phyloP scores from a whole-genome alignment of 2,113 vertebrate species.

The Dasyurus viverrinus region DNA sequence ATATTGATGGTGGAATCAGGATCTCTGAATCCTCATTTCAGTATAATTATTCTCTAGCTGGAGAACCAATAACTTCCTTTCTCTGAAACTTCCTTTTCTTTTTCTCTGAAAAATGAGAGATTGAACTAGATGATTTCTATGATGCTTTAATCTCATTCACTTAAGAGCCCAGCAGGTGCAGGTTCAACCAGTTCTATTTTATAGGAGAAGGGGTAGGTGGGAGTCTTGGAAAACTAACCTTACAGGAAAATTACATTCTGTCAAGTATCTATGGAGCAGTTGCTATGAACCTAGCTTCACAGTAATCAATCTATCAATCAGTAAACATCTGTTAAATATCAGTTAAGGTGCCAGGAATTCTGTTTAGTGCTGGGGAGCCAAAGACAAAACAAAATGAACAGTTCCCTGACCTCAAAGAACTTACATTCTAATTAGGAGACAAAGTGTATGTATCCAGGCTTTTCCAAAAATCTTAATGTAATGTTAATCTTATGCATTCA shows the following conservation, averaged over 20 bases:
- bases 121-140: background rate
- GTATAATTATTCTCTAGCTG: background rate
- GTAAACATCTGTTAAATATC: background rate
- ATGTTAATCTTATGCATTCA: background rate
- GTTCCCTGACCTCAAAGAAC: background rate
- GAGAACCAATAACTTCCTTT: background rate
- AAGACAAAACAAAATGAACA: background rate
- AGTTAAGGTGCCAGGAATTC: background rate
- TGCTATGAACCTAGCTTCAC: background rate
- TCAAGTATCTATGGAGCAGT: background rate
- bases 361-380: background rate
- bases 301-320: background rate
- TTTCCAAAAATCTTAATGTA: background rate
- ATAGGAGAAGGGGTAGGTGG: background rate
- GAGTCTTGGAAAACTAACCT: background rate
- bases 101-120: background rate
- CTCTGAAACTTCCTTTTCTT: background rate
- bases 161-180: background rate
- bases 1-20: background rate
- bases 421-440: background rate
- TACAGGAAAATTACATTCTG: background rate
- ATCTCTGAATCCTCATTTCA: background rate
- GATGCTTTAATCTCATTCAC: background rate
- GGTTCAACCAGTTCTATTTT: background rate
- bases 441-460: background rate